These are phyloP conservation scores for Galeruca laticollis DNA, from an alignment of 2,888 invertebrate species.

Conservation along the genomic window DNA sequence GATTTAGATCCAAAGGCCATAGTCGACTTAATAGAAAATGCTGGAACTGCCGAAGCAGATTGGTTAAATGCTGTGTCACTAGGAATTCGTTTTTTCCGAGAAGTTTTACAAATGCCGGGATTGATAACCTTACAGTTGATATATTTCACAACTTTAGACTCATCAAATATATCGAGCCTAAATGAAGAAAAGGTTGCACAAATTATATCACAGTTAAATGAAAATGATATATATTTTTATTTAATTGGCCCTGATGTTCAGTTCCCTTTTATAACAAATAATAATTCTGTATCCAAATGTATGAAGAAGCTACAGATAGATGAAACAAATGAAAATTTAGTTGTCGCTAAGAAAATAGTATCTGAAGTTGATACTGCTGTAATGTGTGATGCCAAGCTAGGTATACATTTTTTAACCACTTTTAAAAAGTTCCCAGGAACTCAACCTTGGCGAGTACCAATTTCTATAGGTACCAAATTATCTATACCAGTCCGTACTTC, in stretches of 20 bases:
- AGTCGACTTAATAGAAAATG: slow-evolving; percentile 36
- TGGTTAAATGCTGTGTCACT: slow-evolving; percentile 45
- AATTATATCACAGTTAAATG: slow-evolving; percentile 41
- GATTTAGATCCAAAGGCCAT: slow-evolving; percentile 33
- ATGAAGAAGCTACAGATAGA: slow-evolving; percentile 38
- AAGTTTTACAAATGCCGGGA: slow-evolving; percentile 35
- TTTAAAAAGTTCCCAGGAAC: slow-evolving; percentile 44
- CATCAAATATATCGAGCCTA: slow-evolving; percentile 14
- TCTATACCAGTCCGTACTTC: slow-evolving; percentile 42
- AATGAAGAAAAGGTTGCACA: slow-evolving; percentile 30
- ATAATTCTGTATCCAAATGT: slow-evolving; percentile 38
- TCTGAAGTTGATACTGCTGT: slow-evolving; percentile 40
- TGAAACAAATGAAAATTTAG: slow-evolving; percentile 25
- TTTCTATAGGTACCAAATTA: slow-evolving; percentile 42
- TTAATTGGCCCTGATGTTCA: slow-evolving; percentile 48
- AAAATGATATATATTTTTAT: slow-evolving; percentile 46
- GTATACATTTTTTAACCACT: slow-evolving; percentile 41
- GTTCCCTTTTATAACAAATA: slow-evolving; percentile 41
- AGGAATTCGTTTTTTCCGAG: slow-evolving; percentile 42
- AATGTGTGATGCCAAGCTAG: slow-evolving; percentile 44
- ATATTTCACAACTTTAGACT: slow-evolving; percentile 47
- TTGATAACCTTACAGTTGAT: slow-evolving; percentile 46
- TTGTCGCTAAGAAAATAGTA: slow-evolving; percentile 41
- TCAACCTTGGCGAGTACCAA: slow-evolving; percentile 49
- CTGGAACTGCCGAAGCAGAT: slow-evolving; percentile 39